phyloP scores from a whole-genome alignment of 2,888 invertebrate species.

The Orthonychiurus folsomi region DNA sequence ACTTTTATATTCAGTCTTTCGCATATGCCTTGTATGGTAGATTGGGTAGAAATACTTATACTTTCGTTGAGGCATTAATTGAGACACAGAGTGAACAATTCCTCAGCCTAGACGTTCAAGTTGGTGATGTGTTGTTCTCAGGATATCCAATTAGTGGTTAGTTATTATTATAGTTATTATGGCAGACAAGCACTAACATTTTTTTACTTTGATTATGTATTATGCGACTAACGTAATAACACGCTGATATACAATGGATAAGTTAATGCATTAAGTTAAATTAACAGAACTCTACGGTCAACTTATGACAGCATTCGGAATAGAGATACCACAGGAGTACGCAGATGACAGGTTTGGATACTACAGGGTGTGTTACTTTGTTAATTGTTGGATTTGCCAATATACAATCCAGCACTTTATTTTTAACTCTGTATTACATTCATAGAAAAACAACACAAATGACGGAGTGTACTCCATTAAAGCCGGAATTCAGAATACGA shows the following conservation, averaged over 20 bases:
- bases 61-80: neutral
- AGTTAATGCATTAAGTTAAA: no score
- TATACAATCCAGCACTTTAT: neutral
- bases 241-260: no score
- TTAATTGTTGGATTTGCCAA: neutral
- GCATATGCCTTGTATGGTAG: no score
- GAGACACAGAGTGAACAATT: neutral
- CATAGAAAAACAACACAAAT: neutral
- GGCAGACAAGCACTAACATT: no score
- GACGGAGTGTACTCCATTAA: neutral
- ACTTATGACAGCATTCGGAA: neutral
- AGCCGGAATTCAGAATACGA: neutral
- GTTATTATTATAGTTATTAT: no score
- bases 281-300: no score
- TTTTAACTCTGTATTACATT: neutral
- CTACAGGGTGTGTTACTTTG: conserved; percentile 1
- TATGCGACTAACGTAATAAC: no score
- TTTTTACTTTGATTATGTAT: no score
- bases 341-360: neutral
- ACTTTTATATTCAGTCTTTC: no score
- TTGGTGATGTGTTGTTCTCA: neutral
- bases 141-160: no score
- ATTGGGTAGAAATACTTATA: no score
- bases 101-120: neutral
- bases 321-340: neutral